Percentiles rank a stretch among this genome's conserved stretches.
These are phyloP conservation scores for Trichechus manatus DNA, from an alignment of 2,113 vertebrate species.

Conservation along the genomic window DNA sequence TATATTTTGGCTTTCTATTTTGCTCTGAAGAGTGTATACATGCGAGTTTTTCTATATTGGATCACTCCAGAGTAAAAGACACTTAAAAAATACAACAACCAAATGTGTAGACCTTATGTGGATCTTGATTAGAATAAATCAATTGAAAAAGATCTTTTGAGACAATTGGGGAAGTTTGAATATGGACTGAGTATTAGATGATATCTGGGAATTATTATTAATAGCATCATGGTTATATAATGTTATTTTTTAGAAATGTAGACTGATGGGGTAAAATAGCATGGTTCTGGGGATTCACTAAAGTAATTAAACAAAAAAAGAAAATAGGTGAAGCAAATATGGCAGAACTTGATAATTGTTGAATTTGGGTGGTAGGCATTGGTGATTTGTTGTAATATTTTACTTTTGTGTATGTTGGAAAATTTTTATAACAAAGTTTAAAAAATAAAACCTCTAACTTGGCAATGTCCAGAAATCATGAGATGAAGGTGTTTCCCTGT, in stretches of 20 bases:
- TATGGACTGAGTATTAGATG: background rate
- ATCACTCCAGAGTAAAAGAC: conserved; percentile 10
- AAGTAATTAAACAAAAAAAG: background rate
- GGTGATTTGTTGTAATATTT: background rate
- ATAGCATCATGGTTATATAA: background rate
- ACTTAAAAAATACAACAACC: background rate
- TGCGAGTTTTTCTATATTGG: background rate
- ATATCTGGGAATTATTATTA: background rate
- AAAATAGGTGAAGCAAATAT: background rate
- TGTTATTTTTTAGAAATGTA: background rate
- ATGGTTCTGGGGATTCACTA: background rate
- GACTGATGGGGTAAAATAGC: background rate
- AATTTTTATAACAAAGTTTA: background rate
- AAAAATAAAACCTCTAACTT: background rate
- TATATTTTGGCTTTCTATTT: background rate
- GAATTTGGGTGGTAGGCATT: background rate
- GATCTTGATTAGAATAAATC: background rate
- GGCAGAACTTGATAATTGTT: background rate
- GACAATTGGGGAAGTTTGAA: background rate
- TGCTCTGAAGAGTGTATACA: background rate
- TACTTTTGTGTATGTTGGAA: background rate
- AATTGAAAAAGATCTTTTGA: background rate
- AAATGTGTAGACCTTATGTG: background rate
- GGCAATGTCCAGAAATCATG: background rate
- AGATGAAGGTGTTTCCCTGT: background rate